These are phyloP conservation scores for Otis tarda DNA, from an alignment of 2,113 vertebrate species.

Conservation along the genomic window DNA sequence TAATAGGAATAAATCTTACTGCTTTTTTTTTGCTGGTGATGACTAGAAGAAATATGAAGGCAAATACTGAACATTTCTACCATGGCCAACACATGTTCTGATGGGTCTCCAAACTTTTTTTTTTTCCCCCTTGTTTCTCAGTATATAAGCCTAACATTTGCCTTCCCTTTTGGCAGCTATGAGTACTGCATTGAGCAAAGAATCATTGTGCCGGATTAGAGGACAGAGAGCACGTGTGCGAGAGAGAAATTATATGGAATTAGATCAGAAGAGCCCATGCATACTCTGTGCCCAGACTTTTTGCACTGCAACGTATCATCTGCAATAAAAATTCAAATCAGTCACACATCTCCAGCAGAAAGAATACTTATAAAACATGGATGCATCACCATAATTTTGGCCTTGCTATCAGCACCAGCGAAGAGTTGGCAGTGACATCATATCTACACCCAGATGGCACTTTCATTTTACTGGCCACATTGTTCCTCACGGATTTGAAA, in stretches of 20 bases:
- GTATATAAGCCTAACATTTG: slow-evolving; percentile 7
- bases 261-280: slow-evolving; percentile 23
- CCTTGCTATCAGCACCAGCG: slow-evolving; percentile 64
- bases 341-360: slow-evolving; percentile 65
- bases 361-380: slow-evolving; percentile 67
- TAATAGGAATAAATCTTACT: slow-evolving; percentile 34
- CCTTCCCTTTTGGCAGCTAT: slow-evolving; percentile 6
- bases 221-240: background rate
- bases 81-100: background rate
- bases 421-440: slow-evolving; percentile 74
- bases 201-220: background rate
- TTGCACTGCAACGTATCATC: slow-evolving; percentile 50
- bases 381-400: slow-evolving; percentile 68
- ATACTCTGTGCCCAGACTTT: slow-evolving; percentile 56
- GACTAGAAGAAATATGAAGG: slow-evolving; percentile 51
- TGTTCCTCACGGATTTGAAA: slow-evolving; percentile 68
- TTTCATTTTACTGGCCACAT: slow-evolving; percentile 74
- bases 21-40: slow-evolving; percentile 16
- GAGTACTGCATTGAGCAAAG: background rate
- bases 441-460: slow-evolving; percentile 76
- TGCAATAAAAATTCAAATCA: slow-evolving; percentile 76
- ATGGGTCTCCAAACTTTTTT: slow-evolving; percentile 10
- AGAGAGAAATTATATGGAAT: slow-evolving; percentile 39
- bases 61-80: background rate
- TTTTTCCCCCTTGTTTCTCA: background rate